Evolutionary conservation across 2,888 invertebrate genomes (phyloP).

Genomic region (Chrysolina americana): DNA sequence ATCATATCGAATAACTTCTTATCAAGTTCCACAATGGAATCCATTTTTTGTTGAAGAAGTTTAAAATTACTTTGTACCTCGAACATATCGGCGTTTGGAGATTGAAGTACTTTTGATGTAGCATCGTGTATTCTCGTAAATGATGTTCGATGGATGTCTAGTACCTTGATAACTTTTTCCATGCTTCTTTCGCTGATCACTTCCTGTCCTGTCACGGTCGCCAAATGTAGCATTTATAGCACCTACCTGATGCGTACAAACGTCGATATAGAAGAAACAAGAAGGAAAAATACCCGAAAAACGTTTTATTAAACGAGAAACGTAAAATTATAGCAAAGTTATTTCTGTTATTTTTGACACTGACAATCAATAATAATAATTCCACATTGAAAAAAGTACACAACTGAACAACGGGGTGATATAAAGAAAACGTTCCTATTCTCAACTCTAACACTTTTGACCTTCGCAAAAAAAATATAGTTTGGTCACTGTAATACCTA

Average conservation of each 20-base stretch:
- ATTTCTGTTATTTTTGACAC: background rate
- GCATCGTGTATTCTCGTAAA: background rate
- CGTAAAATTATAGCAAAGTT: background rate
- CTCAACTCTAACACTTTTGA: background rate
- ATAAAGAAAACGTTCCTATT: background rate
- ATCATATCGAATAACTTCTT: background rate
- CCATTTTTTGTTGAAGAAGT: background rate
- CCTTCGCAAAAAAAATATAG: too few relatives aligned
- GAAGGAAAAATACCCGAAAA: background rate
- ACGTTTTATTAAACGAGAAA: background rate
- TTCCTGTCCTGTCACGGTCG: background rate
- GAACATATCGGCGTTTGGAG: background rate
- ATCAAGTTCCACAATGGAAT: background rate
- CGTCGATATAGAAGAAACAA: background rate
- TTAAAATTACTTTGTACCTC: background rate
- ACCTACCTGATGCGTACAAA: too few relatives aligned
- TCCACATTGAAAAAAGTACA: background rate
- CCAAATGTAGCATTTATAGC: background rate
- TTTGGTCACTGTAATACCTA: too few relatives aligned
- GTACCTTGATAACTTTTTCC: background rate
- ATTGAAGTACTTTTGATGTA: background rate
- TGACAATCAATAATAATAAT: too few relatives aligned
- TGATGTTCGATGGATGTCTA: background rate
- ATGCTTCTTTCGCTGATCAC: background rate
- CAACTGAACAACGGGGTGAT: background rate